Evolutionary conservation across 2,888 invertebrate genomes (phyloP).

Genomic region (Drosophila basisetae): DNA sequence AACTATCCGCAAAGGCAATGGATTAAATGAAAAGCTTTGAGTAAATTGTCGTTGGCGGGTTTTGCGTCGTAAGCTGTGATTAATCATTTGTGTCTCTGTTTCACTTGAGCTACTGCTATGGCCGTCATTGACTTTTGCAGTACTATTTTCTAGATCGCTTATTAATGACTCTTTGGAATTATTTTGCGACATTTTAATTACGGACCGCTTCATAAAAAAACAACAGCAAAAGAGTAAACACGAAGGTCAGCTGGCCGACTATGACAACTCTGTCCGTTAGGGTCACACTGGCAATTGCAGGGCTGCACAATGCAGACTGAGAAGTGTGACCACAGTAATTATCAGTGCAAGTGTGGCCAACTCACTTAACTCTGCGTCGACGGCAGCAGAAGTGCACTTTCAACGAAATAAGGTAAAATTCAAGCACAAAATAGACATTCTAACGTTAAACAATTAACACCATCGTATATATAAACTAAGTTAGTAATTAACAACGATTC

Average conservation of each 20-base stretch:
- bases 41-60: constrained; percentile 30
- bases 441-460: constrained; percentile 59
- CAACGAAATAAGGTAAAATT: constrained; percentile 79
- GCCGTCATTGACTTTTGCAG: constrained; percentile 3
- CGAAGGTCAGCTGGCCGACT: constrained; percentile 41
- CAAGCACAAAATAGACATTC: constrained; percentile 39
- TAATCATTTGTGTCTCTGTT: constrained; percentile 44
- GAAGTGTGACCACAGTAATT: constrained; percentile 19
- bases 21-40: constrained; percentile 44
- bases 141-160: neutral
- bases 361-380: constrained; percentile 42
- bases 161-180: neutral
- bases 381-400: constrained; percentile 70
- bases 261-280: constrained; percentile 27
- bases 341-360: constrained; percentile 42
- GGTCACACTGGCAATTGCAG: constrained; percentile 6
- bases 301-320: constrained; percentile 8
- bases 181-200: constrained; percentile 46
- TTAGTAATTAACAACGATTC: constrained; percentile 19
- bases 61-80: constrained; percentile 49
- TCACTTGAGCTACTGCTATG: constrained; percentile 38
- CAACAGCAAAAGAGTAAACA: constrained; percentile 5
- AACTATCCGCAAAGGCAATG: constrained; percentile 54
- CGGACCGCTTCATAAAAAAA: constrained; percentile 1
- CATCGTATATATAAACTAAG: constrained; percentile 20